Evolutionary conservation across 2,888 invertebrate genomes (phyloP).

Genomic region (Linnaemya vulpina): DNA sequence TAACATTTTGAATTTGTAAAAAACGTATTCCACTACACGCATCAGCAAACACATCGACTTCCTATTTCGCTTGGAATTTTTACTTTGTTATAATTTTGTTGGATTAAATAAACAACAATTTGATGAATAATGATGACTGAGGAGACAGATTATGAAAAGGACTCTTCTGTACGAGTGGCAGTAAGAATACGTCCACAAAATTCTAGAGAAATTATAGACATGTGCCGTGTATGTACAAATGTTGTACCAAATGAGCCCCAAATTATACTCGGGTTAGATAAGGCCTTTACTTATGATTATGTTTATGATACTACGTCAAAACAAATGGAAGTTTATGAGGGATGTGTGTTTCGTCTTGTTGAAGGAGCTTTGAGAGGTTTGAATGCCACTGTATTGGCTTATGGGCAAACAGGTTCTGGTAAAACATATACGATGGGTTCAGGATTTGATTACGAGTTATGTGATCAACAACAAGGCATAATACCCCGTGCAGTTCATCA

Average conservation of each 20-base stretch:
- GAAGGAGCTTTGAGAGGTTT: conserved; percentile 97
- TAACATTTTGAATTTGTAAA: conserved; percentile 5
- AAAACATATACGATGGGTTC: conserved; percentile 99
- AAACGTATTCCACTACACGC: not conserved
- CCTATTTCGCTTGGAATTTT: not conserved
- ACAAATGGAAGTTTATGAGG: conserved; percentile 87
- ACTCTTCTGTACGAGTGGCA: conserved; percentile 41
- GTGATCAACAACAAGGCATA: conserved; percentile 89
- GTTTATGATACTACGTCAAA: conserved; percentile 92
- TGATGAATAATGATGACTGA: conserved; percentile 9
- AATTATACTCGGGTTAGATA: conserved; percentile 95
- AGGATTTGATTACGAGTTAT: conserved; percentile 91
- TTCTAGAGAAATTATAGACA: conserved; percentile 95
- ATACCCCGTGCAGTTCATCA: conserved; percentile 97
- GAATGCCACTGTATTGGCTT: conserved; percentile 98
- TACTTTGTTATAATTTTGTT: not conserved
- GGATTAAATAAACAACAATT: not conserved
- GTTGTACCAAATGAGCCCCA: conserved; percentile 96
- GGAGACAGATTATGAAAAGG: conserved; percentile 48
- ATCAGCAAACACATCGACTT: not conserved
- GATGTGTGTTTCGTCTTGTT: conserved; percentile 92
- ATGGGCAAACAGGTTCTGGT: conserved; percentile 99
- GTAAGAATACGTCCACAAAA: conserved; percentile 93
- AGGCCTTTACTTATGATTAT: conserved; percentile 97
- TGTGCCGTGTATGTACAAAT: conserved; percentile 95